Percentiles rank a stretch among this genome's conserved stretches.
Conservation (phyloP, 2,797 vertebrate genomes). For the Enteromius anoplus region DNA sequence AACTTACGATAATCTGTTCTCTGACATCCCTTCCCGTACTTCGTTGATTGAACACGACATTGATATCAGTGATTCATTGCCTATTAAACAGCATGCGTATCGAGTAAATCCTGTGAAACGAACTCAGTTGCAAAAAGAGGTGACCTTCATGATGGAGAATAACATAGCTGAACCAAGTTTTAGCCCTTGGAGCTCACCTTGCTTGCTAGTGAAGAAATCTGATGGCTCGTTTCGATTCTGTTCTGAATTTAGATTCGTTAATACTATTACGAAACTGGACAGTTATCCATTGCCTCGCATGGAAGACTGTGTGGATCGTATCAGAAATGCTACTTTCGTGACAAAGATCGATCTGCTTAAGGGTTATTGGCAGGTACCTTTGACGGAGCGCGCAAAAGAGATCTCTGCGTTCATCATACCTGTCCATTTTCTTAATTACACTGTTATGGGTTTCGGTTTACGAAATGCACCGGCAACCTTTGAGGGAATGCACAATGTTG, state of each 20-base stretch:
- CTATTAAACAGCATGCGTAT: too few species aligned
- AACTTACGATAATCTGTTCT: too few species aligned
- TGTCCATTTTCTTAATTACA: background rate
- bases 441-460: background rate
- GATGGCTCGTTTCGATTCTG: too few species aligned
- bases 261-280: background rate
- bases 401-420: background rate
- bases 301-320: background rate
- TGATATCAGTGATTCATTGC: too few species aligned
- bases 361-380: background rate
- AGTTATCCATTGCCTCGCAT: background rate
- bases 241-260: background rate
- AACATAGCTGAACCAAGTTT: too few species aligned
- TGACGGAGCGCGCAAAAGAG: background rate
- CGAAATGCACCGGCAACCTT: background rate
- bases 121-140: too few species aligned
- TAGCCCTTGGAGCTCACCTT: too few species aligned
- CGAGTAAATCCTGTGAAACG: too few species aligned
- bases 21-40: too few species aligned
- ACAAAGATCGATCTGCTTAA: background rate
- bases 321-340: background rate
- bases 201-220: too few species aligned
- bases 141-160: too few species aligned
- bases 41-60: too few species aligned
- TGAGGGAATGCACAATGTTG: background rate